Base-by-base conservation (phyloP, 2,888 invertebrate species). In the Drosophila anomalipes region DNA sequence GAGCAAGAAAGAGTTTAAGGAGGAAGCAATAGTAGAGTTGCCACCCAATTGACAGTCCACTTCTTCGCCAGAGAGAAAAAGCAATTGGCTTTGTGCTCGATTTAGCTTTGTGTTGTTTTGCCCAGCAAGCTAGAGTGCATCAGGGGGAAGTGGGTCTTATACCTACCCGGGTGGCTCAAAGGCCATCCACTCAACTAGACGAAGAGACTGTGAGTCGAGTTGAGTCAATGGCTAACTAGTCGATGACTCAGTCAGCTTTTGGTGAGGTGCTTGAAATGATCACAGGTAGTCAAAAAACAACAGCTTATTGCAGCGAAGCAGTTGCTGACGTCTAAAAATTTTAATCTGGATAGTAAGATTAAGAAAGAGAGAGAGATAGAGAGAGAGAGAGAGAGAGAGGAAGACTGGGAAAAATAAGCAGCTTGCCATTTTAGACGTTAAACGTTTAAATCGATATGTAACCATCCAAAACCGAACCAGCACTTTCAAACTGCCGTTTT, bases 51-150 rank as follows among this genome's bases (percentile, higher is more conserved):
- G 39, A 39, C 65, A 37, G 47, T 57, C 56, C 39, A 58, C 67
- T 54, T 68, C 61, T 61, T 49, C 63, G 70, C 65, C 37, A 70
- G 63, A 62, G 80, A 68, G 74, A 57, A 58, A 73, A 71, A 64
- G 81, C 86, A 84, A 86, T 85, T 85, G 86, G 82, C 84, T 85
- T 85, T 85, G 87, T 85, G 67, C 70, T 72, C 82, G 77, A 83
- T 74, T 88, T 79, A 59, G 80, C 82, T 77, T 83, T 86, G 83
- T 83, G 75, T 70, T 68, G 76, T 69, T 67, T 70, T 61, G 30
- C 56, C 19, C 37, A 56, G 35, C 54, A 32, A 37, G 28, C 37
- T 39, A 68, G 57, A 14, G 41, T 39, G 30, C 39, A 12, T 57
- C 61, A 28, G 14, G 16, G 16, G 10, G 19, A n/a, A 28, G 37